Evolutionary conservation across 2,797 vertebrate genomes (phyloP), one percentile per base, ranked within the genome.

Genomic region (Neopelma chrysocephalum): DNA sequence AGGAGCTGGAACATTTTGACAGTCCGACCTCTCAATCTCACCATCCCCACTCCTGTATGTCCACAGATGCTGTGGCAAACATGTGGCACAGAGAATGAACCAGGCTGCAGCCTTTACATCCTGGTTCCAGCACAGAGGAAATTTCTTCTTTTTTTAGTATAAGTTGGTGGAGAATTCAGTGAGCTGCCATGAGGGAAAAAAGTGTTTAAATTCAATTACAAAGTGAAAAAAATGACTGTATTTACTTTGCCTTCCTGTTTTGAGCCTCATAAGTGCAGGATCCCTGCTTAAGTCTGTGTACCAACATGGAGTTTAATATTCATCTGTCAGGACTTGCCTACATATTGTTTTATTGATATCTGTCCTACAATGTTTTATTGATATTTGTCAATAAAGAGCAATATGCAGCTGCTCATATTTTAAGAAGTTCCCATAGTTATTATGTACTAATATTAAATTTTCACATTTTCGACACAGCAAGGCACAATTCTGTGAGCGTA

Each of bases 21-120:
- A 20, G 5, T 4, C 18, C 0, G 1, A 1, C 3, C 2, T 3
- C n/a, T 27, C 7, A 34, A 36, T 29, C 42, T 89, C 66, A 27
- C 40, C 32, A 40, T 70, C 20, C 51, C 38, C 50, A 29, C 8
- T 31, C n/a, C 48, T 60, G 48, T 1, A 13, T 5, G 18, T 15
- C n/a, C 56, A 14, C 3, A 48, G 48, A 32, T 48, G 43, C 32
- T 54, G 29, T 5, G 31, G 15, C 4, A 26, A 71, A 68, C n/a
- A 8, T 4, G 11, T 12, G 3, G 25, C 69, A 53, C 21, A 60
- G 10, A 82, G 54, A 42, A 61, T 15, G 40, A 75, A 53, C 15
- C 54, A 57, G n/a, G 32, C 65, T 54, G 48, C 38, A 56, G 31
- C 51, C 43, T 70, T 36, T 0, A 3, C 43, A 9, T 51, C 38